Evolutionary conservation across 1,140 invertebrate species (phyloP).

Genomic region (Pseudoatta argentina): DNA sequence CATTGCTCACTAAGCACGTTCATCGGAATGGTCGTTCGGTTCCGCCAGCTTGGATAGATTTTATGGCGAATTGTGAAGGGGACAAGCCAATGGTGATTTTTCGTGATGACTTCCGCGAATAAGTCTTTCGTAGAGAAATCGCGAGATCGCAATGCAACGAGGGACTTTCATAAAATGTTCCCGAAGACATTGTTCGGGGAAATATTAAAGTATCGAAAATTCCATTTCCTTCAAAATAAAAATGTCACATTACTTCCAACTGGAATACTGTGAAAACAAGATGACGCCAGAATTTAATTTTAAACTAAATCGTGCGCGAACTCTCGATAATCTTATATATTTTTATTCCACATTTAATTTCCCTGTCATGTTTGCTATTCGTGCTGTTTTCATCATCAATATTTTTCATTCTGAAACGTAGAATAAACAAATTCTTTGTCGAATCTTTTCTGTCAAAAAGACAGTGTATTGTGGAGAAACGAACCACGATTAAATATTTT

Average conservation of each 20-base stretch:
- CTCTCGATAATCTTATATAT: neutral
- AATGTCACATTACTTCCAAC: conserved; percentile 31
- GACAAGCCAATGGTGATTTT: conserved; percentile 40
- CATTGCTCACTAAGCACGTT: conserved; percentile 37
- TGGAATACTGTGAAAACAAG: conserved; percentile 20
- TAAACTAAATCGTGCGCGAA: neutral
- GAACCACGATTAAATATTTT: conserved; percentile 34
- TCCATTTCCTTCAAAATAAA: conserved; percentile 31
- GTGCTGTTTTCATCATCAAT: neutral
- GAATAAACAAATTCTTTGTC: conserved; percentile 4
- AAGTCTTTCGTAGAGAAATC: conserved; percentile 57
- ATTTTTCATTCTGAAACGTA: conserved; percentile 45
- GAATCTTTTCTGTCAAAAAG: neutral
- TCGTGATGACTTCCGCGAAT: conserved; percentile 57
- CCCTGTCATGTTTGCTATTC: neutral
- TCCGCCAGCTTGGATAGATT: conserved; percentile 14
- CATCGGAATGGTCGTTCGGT: conserved; percentile 22
- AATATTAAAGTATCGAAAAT: conserved; percentile 30
- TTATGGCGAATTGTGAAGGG: conserved; percentile 25
- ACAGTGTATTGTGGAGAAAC: neutral
- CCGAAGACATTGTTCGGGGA: conserved; percentile 1
- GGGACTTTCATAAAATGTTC: conserved; percentile 41
- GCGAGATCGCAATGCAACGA: conserved; percentile 29
- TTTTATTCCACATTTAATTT: conserved; percentile 16
- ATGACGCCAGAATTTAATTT: conserved; percentile 37